These are phyloP conservation scores for Echinometra lucunter DNA, from an alignment of 53 echinoderm and acorn worm species.

Conservation along the genomic window DNA sequence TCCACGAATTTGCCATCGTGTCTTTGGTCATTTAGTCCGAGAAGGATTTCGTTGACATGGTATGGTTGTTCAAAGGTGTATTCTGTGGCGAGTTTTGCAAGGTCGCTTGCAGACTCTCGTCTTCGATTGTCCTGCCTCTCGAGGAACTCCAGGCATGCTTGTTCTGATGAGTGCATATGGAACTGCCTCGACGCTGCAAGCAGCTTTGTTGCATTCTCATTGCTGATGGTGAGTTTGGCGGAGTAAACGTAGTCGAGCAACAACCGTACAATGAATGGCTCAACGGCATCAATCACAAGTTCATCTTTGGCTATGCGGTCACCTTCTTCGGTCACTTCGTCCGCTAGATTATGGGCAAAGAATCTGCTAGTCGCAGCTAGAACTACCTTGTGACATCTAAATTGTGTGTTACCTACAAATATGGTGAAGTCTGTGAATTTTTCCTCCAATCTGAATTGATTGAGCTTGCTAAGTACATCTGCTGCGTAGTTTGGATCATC, in stretches of 20 bases:
- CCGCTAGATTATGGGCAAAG: constrained; percentile 87
- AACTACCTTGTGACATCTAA: constrained; percentile 93
- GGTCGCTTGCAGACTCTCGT: constrained; percentile 75
- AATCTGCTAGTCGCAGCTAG: constrained; percentile 94
- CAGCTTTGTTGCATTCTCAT: constrained; percentile 85
- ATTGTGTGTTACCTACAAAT: constrained; percentile 80
- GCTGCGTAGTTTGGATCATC: constrained; percentile 99
- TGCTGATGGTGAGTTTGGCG: constrained; percentile 88
- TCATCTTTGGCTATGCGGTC: constrained; percentile 82
- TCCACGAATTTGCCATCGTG: constrained; percentile 92
- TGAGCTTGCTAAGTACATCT: constrained; percentile 88
- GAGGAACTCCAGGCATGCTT: constrained; percentile 94
- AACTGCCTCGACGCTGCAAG: constrained; percentile 88
- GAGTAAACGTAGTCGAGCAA: constrained; percentile 96
- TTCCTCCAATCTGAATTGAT: constrained; percentile 78
- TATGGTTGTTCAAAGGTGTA: constrained; percentile 98
- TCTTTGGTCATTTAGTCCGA: constrained; percentile 94
- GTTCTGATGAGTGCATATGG: constrained; percentile 94
- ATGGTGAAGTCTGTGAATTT: constrained; percentile 93
- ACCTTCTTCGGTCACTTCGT: constrained; percentile 88
- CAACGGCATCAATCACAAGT: constrained; percentile 84
- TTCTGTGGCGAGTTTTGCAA: constrained; percentile 81
- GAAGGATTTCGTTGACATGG: constrained; percentile 95
- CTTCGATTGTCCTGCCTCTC: constrained; percentile 87
- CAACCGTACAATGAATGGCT: constrained; percentile 87